phyloP scores from a whole-genome alignment of 2,113 vertebrate species.

The Centropus bengalensis region DNA sequence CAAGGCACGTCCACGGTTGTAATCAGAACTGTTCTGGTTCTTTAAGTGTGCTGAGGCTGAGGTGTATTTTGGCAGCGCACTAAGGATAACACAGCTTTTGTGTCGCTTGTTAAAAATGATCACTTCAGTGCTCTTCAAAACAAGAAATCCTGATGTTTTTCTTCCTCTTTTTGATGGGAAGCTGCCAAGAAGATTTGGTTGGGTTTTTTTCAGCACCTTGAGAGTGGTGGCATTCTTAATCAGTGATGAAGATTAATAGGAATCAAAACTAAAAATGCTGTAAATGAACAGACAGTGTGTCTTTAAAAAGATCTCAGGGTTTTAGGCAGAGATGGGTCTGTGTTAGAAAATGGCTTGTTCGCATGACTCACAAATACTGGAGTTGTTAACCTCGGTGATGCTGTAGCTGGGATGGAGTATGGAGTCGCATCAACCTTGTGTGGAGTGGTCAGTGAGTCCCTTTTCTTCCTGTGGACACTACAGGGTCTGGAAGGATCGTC shows the following conservation, averaged over 20 bases:
- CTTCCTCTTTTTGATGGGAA: background rate
- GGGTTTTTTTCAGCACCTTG: background rate
- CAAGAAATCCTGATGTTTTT: too few species aligned
- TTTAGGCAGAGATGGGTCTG: background rate
- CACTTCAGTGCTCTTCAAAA: background rate
- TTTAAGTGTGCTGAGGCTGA: background rate
- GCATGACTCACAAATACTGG: background rate
- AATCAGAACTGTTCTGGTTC: background rate
- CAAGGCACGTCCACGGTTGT: background rate
- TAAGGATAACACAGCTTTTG: background rate
- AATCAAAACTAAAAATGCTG: background rate
- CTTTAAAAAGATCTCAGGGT: slow-evolving; percentile 8
- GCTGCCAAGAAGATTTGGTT: background rate
- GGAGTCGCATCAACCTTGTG: rapidly evolving
- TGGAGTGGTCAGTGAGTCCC: background rate
- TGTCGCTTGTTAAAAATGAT: slow-evolving; percentile 5
- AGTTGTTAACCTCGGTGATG: background rate
- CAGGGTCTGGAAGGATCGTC: background rate
- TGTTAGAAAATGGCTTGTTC: background rate
- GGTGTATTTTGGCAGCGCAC: background rate
- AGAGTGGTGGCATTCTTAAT: background rate
- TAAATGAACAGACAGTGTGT: background rate
- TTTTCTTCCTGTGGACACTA: background rate
- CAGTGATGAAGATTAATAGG: background rate
- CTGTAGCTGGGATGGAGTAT: background rate